Evolutionary conservation across 2,888 invertebrate genomes (phyloP), one percentile per base, ranked within the genome.

Genomic region (Operophtera brumata): DNA sequence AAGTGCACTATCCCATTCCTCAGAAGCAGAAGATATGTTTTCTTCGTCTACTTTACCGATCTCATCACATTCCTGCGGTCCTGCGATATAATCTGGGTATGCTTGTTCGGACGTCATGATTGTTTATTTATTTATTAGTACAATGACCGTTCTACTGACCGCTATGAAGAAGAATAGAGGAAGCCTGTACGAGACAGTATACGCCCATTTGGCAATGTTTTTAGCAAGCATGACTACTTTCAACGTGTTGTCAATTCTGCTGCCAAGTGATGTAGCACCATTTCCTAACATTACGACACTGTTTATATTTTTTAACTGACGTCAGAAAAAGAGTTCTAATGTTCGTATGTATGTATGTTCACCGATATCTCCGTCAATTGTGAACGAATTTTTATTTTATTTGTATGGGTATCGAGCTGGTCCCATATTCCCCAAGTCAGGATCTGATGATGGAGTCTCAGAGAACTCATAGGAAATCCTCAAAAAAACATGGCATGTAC

Each of bases 121-220:
- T 40, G n/a, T 13, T 30, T 30, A 39, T 47, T 44, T 26, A 6
- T 54, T 46, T 50, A 35, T 11, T 48, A 65, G 65, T 58, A 69
- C 69, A 75, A 71, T 73, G 71, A 77, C 75, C 70, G 69, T 59
- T 55, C 71, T 52, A 63, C 61, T 49, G 53, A 65, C 59, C 56
- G 61, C 44, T 61, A 47, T 52, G 55, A 54, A 61, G 62, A 61
- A 54, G 69, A 82, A 78, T 78, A 76, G 72, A 70, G 73, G 68
- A 75, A 77, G 66, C 62, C 57, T 54, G 46, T n/a, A 45, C 58
- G 63, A 64, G 56, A 65, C 49, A 47, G 57, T 40, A 35, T 59
- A 63, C 68, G 65, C 63, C 66, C 66, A 70, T 57, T 80, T 80
- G 82, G 80, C 80, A 78, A 54, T 62, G 47, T 57, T 61, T 25